Base-by-base conservation (phyloP, 64 coral and sea anemone species). In the Pachyseris speciosa region DNA sequence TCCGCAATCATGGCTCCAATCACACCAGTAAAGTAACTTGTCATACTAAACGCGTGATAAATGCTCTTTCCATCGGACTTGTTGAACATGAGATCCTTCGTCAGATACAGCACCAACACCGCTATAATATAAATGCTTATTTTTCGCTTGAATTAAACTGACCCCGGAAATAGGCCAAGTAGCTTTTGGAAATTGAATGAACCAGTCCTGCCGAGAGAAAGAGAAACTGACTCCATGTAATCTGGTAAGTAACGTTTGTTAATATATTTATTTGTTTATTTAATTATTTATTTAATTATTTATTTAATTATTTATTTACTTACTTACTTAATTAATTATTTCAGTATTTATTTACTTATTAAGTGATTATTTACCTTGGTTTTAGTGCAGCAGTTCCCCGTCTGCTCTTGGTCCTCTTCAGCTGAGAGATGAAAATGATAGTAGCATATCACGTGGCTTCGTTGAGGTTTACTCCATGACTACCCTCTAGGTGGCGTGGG, bases 21-120 rank as follows among this genome's bases (percentile, higher is more conserved):
- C 0, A 96, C 94, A 7, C 94, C 91, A 9, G 91, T 93, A 22
- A 96, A 96, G 94, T 96, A 96, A 65, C 94, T 96, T 16, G 83
- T 84, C 94, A 96, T 96, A 45, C 94, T 96, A 52, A 93, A 96
- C 15, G 94, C 94, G 49, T 96, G 94, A 67, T 96, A 96, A 11
- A 96, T 96, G 50, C 83, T 89, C 65, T 96, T 96, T 2, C 90
- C 94, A 13, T 89, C 28, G 28, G 81, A 40, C 25, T 88, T 76
- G 36, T 93, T 88, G 9, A 96, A 96, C 94, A 93, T 93, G 30
- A 96, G 70, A 44, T 96, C 87, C 73, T 96, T 83, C 1, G 91
- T 96, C 16, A 96, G 78, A 41, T 96, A 96, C 40, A 96, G 80
- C 34, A 96, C 94, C 10, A 96, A 74, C 29, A 93, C 94, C 43